Percentiles rank a stretch among this genome's conserved stretches.
Conservation (phyloP, 1,140 invertebrate species). For the Drosophila micromelanica region DNA sequence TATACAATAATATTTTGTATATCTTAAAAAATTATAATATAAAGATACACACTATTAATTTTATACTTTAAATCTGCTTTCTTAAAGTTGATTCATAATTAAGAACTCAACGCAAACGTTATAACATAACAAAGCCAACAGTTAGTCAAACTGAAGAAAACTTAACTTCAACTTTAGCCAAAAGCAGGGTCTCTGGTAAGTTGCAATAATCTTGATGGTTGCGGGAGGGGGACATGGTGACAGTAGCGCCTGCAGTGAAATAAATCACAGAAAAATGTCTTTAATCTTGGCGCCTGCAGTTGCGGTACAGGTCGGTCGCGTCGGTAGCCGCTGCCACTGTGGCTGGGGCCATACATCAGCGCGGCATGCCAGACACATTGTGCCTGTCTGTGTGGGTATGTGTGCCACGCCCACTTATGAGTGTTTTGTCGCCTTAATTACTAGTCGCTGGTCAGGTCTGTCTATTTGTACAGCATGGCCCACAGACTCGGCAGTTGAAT, state of each 20-base stretch:
- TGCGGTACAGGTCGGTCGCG: constrained; percentile 16
- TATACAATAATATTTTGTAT: no score
- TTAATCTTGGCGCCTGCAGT: constrained; percentile 72
- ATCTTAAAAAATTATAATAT: not conserved
- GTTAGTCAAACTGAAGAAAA: not conserved
- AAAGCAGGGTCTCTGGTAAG: not conserved
- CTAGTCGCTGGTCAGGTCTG: constrained; percentile 45
- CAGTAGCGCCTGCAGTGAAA: constrained; percentile 72
- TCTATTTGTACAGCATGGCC: constrained; percentile 69
- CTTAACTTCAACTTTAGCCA: not conserved
- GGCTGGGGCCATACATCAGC: constrained; percentile 63
- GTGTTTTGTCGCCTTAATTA: constrained; percentile 79
- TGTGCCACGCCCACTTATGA: constrained; percentile 64
- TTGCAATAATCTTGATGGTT: constrained; percentile 1
- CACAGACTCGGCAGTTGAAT: constrained; percentile 49
- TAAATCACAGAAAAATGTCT: constrained; percentile 80
- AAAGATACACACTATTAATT: not conserved
- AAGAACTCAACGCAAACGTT: not conserved
- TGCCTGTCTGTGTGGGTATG: not conserved
- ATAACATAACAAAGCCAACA: not conserved
- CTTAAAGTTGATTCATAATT: not conserved
- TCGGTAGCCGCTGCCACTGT: constrained; percentile 53
- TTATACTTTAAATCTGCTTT: no score
- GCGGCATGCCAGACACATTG: constrained; percentile 48
- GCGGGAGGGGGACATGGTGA: constrained; percentile 1